These are phyloP conservation scores for Micromussa lordhowensis DNA, from an alignment of 92 coral and sea anemone species.

Conservation along the genomic window DNA sequence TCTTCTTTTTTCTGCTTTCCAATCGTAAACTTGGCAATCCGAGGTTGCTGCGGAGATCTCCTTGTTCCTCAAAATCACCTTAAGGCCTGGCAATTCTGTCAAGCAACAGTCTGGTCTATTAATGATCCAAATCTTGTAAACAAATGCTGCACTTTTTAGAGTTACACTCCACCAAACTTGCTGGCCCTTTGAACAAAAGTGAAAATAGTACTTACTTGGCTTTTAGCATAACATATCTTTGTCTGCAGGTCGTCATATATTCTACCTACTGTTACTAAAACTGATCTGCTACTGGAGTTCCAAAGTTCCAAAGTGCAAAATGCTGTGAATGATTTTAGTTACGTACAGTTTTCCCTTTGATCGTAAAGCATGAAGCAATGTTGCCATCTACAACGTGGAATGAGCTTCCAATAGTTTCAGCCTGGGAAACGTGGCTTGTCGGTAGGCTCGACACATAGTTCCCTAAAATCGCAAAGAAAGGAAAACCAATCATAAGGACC, in stretches of 20 bases:
- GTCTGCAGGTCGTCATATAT: background rate
- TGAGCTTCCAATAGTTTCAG: constrained; percentile 31
- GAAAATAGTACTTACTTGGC: background rate
- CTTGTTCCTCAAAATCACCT: constrained; percentile 41
- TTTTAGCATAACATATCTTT: background rate
- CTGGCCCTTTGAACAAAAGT: constrained; percentile 34
- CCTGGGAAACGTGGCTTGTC: constrained; percentile 22
- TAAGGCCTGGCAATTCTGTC: constrained; percentile 25
- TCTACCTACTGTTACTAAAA: background rate
- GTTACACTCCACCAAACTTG: constrained; percentile 55
- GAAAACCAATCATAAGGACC: background rate
- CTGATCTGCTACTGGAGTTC: background rate
- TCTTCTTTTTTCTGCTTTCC: constrained; percentile 15
- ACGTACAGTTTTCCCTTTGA: constrained; percentile 34
- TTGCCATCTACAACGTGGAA: constrained; percentile 64
- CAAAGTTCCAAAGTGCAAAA: background rate
- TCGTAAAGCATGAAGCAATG: constrained; percentile 64
- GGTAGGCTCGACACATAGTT: constrained; percentile 36
- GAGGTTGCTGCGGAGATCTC: constrained; percentile 16
- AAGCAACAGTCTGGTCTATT: constrained; percentile 71
- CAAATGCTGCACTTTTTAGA: constrained; percentile 37
- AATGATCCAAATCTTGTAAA: constrained; percentile 44
- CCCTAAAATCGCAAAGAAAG: constrained; percentile 24
- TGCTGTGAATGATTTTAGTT: background rate
- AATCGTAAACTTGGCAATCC: constrained; percentile 46